Percentiles rank a stretch among this genome's conserved stretches.
Conservation (phyloP, 1,140 invertebrate species). For the Galendromus occidentalis region DNA sequence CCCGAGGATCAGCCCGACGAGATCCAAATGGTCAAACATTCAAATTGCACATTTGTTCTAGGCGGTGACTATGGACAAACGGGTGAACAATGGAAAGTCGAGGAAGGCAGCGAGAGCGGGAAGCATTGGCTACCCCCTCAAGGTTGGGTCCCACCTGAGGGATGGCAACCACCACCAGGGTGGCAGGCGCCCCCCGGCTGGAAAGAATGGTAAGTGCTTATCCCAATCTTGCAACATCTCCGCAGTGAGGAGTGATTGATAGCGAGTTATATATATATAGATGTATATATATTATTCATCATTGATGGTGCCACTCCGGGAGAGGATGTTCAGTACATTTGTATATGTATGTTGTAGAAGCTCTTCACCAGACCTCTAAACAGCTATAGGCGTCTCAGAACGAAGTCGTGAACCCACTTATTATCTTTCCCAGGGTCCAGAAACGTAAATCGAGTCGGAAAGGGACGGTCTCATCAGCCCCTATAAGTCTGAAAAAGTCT, state of each 20-base stretch:
- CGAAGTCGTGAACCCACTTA: no score
- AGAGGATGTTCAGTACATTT: no score
- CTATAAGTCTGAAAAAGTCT: background rate
- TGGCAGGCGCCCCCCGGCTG: background rate
- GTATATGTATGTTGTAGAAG: no score
- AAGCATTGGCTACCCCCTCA: conserved; percentile 3
- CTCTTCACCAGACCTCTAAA: no score
- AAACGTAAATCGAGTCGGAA: conserved; percentile 1
- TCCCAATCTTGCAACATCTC: background rate
- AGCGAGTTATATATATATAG: no score
- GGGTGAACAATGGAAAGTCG: background rate
- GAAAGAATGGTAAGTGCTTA: conserved; percentile 6
- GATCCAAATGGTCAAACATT: no score
- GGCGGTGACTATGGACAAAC: background rate
- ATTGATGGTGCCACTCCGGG: no score
- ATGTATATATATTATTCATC: no score
- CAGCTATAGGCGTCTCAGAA: no score
- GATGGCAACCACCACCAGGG: conserved; percentile 1
- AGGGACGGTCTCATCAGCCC: background rate
- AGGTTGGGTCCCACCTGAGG: background rate
- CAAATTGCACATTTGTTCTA: background rate
- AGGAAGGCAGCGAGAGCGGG: background rate
- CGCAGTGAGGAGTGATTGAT: no score
- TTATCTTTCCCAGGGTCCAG: background rate
- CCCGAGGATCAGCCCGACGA: no score